A percentile compares a stretch with the other conserved stretches of the same genome.
phyloP scores from a whole-genome alignment of 2,113 vertebrate species.

The Stomatorhinus ivindoensis region DNA sequence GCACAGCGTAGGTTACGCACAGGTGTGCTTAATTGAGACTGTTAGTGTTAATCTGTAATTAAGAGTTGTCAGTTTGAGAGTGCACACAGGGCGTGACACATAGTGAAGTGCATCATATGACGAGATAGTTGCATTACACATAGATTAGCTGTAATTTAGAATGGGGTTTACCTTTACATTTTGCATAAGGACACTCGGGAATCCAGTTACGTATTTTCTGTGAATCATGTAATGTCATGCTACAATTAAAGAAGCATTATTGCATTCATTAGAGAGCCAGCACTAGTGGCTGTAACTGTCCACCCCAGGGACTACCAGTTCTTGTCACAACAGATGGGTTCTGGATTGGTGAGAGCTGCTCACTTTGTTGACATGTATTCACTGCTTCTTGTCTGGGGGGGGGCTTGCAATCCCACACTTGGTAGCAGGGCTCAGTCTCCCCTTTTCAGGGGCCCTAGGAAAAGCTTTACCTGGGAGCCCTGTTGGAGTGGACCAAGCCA shows the following conservation, averaged over 20 bases:
- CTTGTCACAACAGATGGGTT: background rate
- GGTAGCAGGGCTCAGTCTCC: background rate
- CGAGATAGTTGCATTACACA: background rate
- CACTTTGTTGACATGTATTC: too few species aligned
- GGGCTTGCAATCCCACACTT: too few species aligned
- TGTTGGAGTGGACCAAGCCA: background rate
- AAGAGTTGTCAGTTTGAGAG: background rate
- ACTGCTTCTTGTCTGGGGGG: too few species aligned
- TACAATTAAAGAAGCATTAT: background rate
- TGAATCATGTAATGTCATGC: background rate
- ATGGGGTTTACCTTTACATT: background rate
- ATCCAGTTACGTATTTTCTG: background rate
- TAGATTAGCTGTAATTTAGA: background rate
- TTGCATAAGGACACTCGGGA: background rate
- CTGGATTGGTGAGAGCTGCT: background rate
- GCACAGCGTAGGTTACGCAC: background rate
- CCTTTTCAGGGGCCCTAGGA: background rate
- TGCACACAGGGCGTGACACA: background rate
- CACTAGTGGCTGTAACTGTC: background rate
- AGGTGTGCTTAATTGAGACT: background rate
- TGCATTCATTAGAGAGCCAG: background rate
- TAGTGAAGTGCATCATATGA: background rate
- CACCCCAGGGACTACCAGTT: background rate
- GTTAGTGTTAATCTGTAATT: background rate
- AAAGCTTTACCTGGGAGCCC: background rate